Percentiles rank a stretch among this genome's conserved stretches.
Evolutionary conservation across 2,888 invertebrate genomes (phyloP).

Genomic region (Drosophila ochracea): DNA sequence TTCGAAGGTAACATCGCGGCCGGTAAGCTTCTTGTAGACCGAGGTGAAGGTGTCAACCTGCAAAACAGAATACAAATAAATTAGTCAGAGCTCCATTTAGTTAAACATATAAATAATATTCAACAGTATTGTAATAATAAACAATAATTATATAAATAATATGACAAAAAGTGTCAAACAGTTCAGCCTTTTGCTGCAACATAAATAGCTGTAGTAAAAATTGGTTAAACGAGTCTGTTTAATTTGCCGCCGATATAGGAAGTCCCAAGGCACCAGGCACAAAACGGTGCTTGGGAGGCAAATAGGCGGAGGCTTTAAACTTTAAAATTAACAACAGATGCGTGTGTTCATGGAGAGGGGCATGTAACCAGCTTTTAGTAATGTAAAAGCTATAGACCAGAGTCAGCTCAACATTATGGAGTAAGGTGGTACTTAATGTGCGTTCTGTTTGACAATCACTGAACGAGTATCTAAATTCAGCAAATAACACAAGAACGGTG

Average conservation of each 20-base stretch:
- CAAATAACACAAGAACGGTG: constrained; percentile 83
- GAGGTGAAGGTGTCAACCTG: constrained; percentile 99
- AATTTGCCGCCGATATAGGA: constrained; percentile 79
- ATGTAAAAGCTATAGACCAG: constrained; percentile 23
- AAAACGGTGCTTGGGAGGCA: constrained; percentile 77
- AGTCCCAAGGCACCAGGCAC: constrained; percentile 75
- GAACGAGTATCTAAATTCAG: constrained; percentile 60
- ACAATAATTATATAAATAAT: neutral
- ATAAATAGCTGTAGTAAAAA: constrained; percentile 25
- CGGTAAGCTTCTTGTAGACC: constrained; percentile 99
- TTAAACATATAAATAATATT: neutral
- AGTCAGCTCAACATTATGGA: constrained; percentile 54
- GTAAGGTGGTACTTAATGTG: constrained; percentile 61
- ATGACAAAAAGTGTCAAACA: constrained; percentile 42
- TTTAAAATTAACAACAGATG: constrained; percentile 12
- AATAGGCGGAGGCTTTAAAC: constrained; percentile 67
- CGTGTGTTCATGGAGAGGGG: neutral
- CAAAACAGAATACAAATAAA: constrained; percentile 77
- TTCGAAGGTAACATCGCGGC: constrained; percentile 99
- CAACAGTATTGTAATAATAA: neutral
- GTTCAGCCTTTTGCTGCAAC: constrained; percentile 31
- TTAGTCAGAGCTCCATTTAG: constrained; percentile 17
- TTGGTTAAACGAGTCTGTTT: constrained; percentile 39
- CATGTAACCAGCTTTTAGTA: constrained; percentile 27
- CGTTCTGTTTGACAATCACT: constrained; percentile 83